Conservation (phyloP, 2,888 invertebrate species). For the Drosophila fulvimacula region DNA sequence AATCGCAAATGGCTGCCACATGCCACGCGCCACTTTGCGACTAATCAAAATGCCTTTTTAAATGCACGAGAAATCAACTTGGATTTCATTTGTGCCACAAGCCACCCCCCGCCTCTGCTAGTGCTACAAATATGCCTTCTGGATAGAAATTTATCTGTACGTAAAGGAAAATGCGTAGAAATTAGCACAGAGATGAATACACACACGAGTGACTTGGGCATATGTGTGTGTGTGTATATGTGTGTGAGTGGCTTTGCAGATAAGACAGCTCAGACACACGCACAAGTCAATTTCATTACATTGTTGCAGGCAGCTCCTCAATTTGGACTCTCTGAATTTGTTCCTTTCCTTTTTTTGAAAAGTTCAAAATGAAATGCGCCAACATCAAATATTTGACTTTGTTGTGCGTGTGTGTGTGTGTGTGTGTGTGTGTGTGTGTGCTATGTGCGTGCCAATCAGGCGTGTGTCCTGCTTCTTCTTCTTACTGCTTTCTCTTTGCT, state of each 20-base stretch:
- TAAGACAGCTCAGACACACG: conserved; percentile 52
- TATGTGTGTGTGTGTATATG: conserved; percentile 18
- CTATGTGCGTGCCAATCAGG: conserved; percentile 76
- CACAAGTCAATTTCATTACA: conserved; percentile 75
- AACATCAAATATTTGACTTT: conserved; percentile 80
- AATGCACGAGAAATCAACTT: conserved; percentile 74
- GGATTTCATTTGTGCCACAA: conserved; percentile 52
- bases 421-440: conserved; percentile 20
- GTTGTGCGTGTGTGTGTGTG: conserved; percentile 33
- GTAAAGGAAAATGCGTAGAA: conserved; percentile 70
- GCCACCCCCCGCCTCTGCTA: neutral
- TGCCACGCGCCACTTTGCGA: conserved; percentile 65
- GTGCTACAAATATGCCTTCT: conserved; percentile 58
- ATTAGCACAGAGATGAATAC: conserved; percentile 78
- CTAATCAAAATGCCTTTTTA: conserved; percentile 81
- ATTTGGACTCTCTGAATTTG: conserved; percentile 35
- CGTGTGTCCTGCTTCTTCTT: conserved; percentile 55
- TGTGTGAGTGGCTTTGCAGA: conserved; percentile 47
- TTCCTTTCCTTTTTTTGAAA: conserved; percentile 48
- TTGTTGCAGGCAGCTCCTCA: conserved; percentile 57
- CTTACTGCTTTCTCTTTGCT: conserved; percentile 2
- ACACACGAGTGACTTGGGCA: conserved; percentile 61
- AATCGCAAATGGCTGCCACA: conserved; percentile 61
- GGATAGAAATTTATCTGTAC: conserved; percentile 14
- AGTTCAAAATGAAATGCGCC: conserved; percentile 72